Evolutionary conservation across 2,113 vertebrate species (phyloP), one percentile per base, ranked within the genome.

Genomic region (Dermatemys mawii): DNA sequence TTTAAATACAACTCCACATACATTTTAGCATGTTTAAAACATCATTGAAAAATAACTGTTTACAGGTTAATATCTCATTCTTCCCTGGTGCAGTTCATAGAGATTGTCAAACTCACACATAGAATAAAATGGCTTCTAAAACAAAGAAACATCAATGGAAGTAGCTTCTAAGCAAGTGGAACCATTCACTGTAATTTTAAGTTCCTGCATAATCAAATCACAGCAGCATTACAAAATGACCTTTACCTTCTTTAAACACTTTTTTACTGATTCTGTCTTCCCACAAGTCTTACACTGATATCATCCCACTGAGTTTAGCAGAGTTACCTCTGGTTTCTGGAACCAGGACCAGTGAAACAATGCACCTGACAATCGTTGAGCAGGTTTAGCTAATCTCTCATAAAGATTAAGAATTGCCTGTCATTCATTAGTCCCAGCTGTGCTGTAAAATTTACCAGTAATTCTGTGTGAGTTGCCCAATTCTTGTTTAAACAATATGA

Each of bases 1-100:
- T 93, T 6, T 6, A 84, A 87, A 91, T 53, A 2, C 57, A 21
- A 17, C 1, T 82, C 4, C 16, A 24, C 44, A 11, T 1, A 21
- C 17, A 57, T 26, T 26, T 90, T 89, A 27, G 8, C 32, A 89
- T 24, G 46, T 84, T 95, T 86, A 95, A 96, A 51, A 87, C 70
- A 75, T 9, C 78, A 83, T 93, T 88, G 79, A 88, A 92, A 85
- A 12, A 96, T 94, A 90, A 93, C 49, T 60, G 60, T 93, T 88
- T 93, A 90, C 2, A 89, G 13, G n/a, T 92, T 90, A 92, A 81
- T 32, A 60, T 87, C 86, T 90, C 83, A 97, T 96, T 90, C 26
- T 0, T 11, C 50, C 46, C 78, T 96, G 84, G 78, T 78, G 27
- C 35, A 93, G 93, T 90, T 92, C 4, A 78, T 13, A 63, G 54